Evolutionary conservation across 1,140 invertebrate species (phyloP).

Genomic region (Aradophagus sp.): DNA sequence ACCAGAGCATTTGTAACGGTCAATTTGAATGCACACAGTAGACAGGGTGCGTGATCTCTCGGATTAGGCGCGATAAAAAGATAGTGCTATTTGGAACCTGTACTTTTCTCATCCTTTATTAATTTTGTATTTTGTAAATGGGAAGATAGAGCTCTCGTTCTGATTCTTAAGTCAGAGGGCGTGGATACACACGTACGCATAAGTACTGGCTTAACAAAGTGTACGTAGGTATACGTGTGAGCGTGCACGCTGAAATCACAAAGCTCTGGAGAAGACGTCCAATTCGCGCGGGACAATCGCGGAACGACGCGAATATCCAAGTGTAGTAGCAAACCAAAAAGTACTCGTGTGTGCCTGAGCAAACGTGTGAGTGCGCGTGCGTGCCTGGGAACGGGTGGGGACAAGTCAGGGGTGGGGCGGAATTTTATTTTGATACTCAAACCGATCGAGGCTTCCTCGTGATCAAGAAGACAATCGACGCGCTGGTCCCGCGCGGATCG

Average conservation of each 20-base stretch:
- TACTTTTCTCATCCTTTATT: no score
- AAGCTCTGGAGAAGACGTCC: conserved; percentile 21
- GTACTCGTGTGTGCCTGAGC: conserved; percentile 11
- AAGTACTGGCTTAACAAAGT: no score
- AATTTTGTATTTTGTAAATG: no score
- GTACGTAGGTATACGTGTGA: no score
- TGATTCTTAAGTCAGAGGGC: no score
- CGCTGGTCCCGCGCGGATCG: conserved; percentile 34
- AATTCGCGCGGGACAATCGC: conserved; percentile 22
- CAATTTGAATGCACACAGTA: conserved; percentile 10
- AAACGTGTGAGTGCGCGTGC: conserved; percentile 9
- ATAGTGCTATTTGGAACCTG: not conserved
- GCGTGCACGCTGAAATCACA: no score
- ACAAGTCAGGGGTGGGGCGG: not conserved
- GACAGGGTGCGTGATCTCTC: conserved; percentile 1
- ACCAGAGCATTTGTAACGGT: conserved; percentile 34
- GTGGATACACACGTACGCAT: no score
- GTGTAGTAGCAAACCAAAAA: conserved; percentile 4
- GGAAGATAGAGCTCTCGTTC: no score
- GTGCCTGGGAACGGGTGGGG: conserved; percentile 1
- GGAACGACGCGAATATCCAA: no score
- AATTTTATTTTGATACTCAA: conserved; percentile 43
- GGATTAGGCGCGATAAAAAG: not conserved
- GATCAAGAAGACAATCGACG: not conserved
- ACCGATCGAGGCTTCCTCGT: not conserved